Percentiles rank a stretch among this genome's conserved stretches.
These are phyloP conservation scores for Trogon melanurus DNA, from an alignment of 2,113 vertebrate species.

Conservation along the genomic window DNA sequence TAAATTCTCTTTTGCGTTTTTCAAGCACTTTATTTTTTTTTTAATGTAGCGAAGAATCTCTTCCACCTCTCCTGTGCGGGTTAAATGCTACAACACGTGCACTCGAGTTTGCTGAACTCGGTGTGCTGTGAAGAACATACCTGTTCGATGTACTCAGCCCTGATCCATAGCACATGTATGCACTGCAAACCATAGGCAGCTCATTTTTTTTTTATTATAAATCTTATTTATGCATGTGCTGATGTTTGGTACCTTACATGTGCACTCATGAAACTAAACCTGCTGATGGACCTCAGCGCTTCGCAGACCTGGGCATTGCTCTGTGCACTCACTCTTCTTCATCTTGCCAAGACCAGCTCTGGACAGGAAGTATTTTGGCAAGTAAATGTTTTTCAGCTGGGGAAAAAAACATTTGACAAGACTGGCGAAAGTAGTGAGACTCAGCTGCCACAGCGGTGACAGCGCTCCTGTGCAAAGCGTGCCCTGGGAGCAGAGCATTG, in stretches of 20 bases:
- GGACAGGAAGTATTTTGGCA: neutral
- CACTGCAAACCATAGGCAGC: neutral
- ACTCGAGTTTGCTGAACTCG: neutral
- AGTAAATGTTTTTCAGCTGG: neutral
- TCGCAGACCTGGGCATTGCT: neutral
- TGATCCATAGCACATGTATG: neutral
- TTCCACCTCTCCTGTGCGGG: neutral
- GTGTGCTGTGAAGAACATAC: neutral
- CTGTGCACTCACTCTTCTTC: neutral
- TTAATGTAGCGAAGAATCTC: neutral
- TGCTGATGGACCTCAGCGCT: neutral
- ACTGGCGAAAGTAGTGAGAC: neutral
- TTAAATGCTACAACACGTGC: neutral
- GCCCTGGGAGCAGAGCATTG: neutral
- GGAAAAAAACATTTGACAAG: neutral
- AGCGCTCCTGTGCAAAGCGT: rapidly evolving
- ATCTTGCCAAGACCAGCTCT: neutral
- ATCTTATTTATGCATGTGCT: conserved; percentile 6
- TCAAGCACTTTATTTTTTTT: conserved; percentile 53
- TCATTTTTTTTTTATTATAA: neutral
- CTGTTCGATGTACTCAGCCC: neutral
- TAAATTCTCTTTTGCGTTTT: neutral
- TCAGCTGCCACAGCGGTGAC: neutral
- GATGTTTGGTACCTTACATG: neutral
- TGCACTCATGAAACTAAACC: neutral